Base-by-base conservation (phyloP, 2,797 vertebrate species). In the Fistularia commersonii region DNA sequence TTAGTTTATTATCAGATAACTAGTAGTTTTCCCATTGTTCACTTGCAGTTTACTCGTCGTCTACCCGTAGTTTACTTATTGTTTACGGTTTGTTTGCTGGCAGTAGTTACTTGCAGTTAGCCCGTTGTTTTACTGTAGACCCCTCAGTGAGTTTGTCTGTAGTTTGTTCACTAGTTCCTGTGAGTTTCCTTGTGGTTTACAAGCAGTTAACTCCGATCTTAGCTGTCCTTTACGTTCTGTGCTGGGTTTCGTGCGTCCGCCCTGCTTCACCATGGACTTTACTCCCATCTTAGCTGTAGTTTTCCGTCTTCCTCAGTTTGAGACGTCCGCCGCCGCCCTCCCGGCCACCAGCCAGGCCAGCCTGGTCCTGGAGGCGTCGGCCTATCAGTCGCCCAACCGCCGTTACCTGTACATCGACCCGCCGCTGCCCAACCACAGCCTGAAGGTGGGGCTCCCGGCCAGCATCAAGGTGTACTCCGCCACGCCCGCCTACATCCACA, bases 341-440 rank as follows among this genome's bases (percentile, higher is more conserved):
- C 84, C 79, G 7, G 64, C 81, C 6, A 68, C 77, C 61, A 92
- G 87, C 48, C 93, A 95, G 80, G 92, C 90, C 31, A 69, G 42
- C 8, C 72, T 82, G 67, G 49, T 0, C 0, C 90, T 92, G 32
- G 73, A 41, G 36, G 87, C 94, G 6, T 53, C 50, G 53, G 71
- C 91, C 1, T 98, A 98, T 46, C 62, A 80, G 8, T 97, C 96
- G 0, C 78, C 82, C n/a, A 94, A 91, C 57, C 73, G 87, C 8
- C 95, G 93, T 11, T 98, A 96, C 55, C 84, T 98, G 0, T 95
- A 95, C 68, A 95, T 98, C 31, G 84, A 90, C 72, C 90, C 93
- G 66, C 85, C 88, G 1, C 66, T 81, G 39, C 78, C 79, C 8
- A 61, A 82, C 36, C 69, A 51, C 8, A 11, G 49, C 7, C 68